These are phyloP conservation scores for Miichthys miiuy DNA, from an alignment of 2,797 vertebrate species.

Conservation along the genomic window DNA sequence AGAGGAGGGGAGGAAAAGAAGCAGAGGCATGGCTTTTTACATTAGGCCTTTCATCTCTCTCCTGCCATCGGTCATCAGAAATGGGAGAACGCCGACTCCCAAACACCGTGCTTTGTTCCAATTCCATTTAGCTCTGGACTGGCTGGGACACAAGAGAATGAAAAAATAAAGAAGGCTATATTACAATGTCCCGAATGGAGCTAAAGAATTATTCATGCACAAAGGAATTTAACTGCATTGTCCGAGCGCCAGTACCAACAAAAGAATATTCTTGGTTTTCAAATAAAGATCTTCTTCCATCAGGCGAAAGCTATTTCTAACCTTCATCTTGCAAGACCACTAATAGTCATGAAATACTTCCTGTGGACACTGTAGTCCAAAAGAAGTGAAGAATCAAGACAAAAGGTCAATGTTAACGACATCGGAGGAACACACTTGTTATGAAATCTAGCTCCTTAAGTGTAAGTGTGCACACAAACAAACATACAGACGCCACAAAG, in stretches of 20 bases:
- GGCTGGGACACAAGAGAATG: conserved; percentile 38
- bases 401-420: conserved; percentile 24
- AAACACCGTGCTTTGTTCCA: conserved; percentile 57
- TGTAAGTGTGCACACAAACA: no score
- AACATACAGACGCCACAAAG: no score
- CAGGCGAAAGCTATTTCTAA: conserved; percentile 53
- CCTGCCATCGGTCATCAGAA: conserved; percentile 77
- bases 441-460: not conserved
- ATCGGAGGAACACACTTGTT: conserved; percentile 27
- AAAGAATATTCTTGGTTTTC: conserved; percentile 57
- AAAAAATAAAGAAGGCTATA: conserved; percentile 59
- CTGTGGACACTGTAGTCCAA: conserved; percentile 37
- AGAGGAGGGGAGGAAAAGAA: conserved; percentile 34
- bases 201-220: conserved; percentile 66
- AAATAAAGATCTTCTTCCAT: conserved; percentile 55
- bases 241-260: conserved; percentile 63
- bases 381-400: conserved; percentile 30
- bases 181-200: conserved; percentile 57
- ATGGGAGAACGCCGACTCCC: conserved; percentile 64
- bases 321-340: conserved; percentile 35
- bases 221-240: conserved; percentile 67
- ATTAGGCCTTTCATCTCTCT: conserved; percentile 75
- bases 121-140: conserved; percentile 62
- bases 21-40: conserved; percentile 65
- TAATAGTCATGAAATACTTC: conserved; percentile 67